Percentiles rank a stretch among this genome's conserved stretches.
phyloP scores from a whole-genome alignment of 37 sponge, comb jelly and placozoan genomes.

The Halisarca cf. caerulea region DNA sequence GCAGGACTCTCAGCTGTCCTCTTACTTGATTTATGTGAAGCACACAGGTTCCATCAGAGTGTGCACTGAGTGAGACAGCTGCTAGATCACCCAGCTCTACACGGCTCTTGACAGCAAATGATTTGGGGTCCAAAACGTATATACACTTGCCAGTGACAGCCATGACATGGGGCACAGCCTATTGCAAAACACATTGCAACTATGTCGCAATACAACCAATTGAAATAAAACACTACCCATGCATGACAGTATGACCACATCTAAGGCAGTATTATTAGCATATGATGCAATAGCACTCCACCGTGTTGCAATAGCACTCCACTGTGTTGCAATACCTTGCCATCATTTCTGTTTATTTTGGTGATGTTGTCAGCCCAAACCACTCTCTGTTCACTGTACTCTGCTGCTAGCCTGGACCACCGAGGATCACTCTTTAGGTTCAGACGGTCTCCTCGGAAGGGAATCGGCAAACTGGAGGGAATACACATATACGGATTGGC shows the following conservation, averaged over 20 bases:
- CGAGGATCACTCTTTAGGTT: constrained; percentile 53
- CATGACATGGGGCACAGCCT: constrained; percentile 62
- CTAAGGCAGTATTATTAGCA: background rate
- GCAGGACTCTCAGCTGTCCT: too few species aligned
- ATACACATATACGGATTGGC: background rate
- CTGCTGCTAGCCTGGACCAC: constrained; percentile 65
- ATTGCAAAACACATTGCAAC: background rate
- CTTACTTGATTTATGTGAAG: constrained; percentile 78
- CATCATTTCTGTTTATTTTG: constrained; percentile 77
- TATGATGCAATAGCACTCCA: background rate
- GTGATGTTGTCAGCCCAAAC: constrained; percentile 83
- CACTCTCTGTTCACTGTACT: constrained; percentile 56
- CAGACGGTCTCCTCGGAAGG: constrained; percentile 75
- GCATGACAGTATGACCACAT: background rate
- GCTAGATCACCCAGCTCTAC: constrained; percentile 52
- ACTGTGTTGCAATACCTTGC: constrained; percentile 49
- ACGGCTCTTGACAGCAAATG: constrained; percentile 54
- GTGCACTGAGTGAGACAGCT: constrained; percentile 59
- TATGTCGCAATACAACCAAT: too few species aligned
- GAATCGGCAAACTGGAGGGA: constrained; percentile 54
- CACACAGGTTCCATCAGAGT: constrained; percentile 64
- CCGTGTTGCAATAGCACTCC: too few species aligned
- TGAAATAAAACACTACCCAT: constrained; percentile 47
- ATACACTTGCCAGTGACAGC: constrained; percentile 63
- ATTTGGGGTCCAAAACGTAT: constrained; percentile 72